Percentiles rank a stretch among this genome's conserved stretches.
These are phyloP conservation scores for Halcyon malimbica DNA, from an alignment of 2,113 vertebrate genomes.

Conservation along the genomic window DNA sequence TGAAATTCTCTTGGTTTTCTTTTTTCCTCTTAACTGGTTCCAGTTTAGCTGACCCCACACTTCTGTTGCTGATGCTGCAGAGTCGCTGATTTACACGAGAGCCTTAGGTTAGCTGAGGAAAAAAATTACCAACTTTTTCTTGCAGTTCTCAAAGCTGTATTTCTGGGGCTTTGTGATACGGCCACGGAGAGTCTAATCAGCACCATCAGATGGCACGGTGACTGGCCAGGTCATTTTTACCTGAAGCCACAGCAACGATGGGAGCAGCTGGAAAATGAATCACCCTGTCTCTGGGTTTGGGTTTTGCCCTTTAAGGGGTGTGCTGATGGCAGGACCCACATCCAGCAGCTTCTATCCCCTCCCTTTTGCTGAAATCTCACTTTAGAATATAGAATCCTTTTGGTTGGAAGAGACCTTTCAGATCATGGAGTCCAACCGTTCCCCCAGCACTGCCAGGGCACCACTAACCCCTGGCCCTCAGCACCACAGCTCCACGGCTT, in stretches of 20 bases:
- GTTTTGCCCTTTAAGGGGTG: neutral
- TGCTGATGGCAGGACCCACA: neutral
- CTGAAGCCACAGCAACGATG: neutral
- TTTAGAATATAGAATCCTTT: neutral
- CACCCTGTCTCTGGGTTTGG: neutral
- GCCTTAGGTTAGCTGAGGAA: neutral
- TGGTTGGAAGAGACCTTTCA: neutral
- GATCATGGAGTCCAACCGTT: neutral
- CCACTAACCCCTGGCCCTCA: neutral
- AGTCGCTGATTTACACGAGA: neutral
- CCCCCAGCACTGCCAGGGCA: neutral
- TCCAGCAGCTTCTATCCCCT: neutral
- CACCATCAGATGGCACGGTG: neutral
- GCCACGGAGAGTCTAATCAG: neutral
- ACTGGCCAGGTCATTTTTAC: accelerated
- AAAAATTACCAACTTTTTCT: neutral
- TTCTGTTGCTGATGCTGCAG: neutral
- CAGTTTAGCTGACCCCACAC: neutral
- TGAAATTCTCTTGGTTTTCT: neutral
- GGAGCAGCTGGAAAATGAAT: neutral
- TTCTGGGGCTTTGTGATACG: neutral
- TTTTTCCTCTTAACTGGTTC: neutral
- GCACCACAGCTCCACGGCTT: neutral
- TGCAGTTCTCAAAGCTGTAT: neutral
- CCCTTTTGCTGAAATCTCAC: neutral